Conservation (phyloP, 1,140 invertebrate genomes). For the Epicauta chinensis region DNA sequence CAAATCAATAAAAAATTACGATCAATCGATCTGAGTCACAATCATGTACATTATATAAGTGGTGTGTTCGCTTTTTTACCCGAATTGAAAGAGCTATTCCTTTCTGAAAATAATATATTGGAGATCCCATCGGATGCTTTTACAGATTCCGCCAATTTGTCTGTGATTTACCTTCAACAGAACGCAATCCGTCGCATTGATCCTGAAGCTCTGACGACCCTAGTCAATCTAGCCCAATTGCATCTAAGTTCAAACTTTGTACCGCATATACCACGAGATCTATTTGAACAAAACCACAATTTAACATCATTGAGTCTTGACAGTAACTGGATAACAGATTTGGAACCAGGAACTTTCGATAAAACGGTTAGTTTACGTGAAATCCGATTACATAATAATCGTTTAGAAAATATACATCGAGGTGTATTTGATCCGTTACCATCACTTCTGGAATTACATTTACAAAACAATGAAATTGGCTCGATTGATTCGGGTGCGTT, state of each 20-base stretch:
- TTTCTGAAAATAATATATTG: constrained; percentile 87
- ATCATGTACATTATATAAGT: constrained; percentile 78
- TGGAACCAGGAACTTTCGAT: constrained; percentile 73
- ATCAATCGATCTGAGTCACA: constrained; percentile 80
- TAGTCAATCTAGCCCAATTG: constrained; percentile 71
- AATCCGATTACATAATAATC: constrained; percentile 82
- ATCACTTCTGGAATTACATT: constrained; percentile 72
- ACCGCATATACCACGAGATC: constrained; percentile 61
- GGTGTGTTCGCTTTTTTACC: constrained; percentile 74
- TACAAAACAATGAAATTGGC: constrained; percentile 80
- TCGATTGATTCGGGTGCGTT: constrained; percentile 79
- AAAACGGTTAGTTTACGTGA: constrained; percentile 68
- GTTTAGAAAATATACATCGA: constrained; percentile 62
- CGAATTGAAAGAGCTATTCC: constrained; percentile 71
- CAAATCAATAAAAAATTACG: constrained; percentile 64
- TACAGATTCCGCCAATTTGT: constrained; percentile 64
- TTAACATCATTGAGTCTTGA: constrained; percentile 82
- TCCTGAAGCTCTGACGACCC: constrained; percentile 60
- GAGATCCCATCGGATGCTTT: constrained; percentile 78
- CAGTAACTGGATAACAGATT: constrained; percentile 77
- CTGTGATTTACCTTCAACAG: constrained; percentile 79
- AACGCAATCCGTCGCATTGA: constrained; percentile 78
- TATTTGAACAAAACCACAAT: constrained; percentile 67
- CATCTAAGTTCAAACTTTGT: constrained; percentile 85
- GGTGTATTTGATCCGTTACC: constrained; percentile 77